Evolutionary conservation across 2,888 invertebrate genomes (phyloP).

Genomic region (Philereme vetulata): DNA sequence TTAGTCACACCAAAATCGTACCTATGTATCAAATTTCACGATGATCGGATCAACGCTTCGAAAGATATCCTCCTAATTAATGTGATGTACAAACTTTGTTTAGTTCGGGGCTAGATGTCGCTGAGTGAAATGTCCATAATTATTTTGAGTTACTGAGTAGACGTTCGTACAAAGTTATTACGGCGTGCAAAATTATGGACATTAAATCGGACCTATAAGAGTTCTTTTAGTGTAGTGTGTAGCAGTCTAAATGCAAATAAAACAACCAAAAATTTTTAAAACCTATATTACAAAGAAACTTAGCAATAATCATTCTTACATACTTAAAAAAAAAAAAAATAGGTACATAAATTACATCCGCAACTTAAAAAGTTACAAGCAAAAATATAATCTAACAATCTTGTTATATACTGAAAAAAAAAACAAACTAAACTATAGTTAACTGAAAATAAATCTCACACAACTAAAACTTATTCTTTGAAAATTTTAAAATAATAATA

Average conservation of each 20-base stretch:
- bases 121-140: too few relatives aligned
- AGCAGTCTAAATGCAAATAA: not conserved
- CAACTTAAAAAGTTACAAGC: constrained; percentile 20
- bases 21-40: too few relatives aligned
- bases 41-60: too few relatives aligned
- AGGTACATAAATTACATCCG: constrained; percentile 32
- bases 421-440: constrained; percentile 12
- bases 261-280: constrained; percentile 28
- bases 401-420: constrained; percentile 18
- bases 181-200: too few relatives aligned
- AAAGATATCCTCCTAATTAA: too few relatives aligned
- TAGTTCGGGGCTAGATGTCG: too few relatives aligned
- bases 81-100: too few relatives aligned
- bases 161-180: too few relatives aligned
- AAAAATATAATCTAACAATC: constrained; percentile 20
- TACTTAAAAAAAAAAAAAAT: constrained; percentile 29
- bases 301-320: constrained; percentile 29
- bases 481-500: constrained; percentile 18
- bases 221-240: too few relatives aligned
- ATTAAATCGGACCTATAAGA: too few relatives aligned
- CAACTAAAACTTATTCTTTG: constrained; percentile 26
- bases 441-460: constrained; percentile 21
- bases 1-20: too few relatives aligned
- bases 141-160: too few relatives aligned
- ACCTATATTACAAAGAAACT: constrained; percentile 35